These are phyloP conservation scores for Sebastes vulpes DNA, from an alignment of 2,797 vertebrate species.

Conservation along the genomic window DNA sequence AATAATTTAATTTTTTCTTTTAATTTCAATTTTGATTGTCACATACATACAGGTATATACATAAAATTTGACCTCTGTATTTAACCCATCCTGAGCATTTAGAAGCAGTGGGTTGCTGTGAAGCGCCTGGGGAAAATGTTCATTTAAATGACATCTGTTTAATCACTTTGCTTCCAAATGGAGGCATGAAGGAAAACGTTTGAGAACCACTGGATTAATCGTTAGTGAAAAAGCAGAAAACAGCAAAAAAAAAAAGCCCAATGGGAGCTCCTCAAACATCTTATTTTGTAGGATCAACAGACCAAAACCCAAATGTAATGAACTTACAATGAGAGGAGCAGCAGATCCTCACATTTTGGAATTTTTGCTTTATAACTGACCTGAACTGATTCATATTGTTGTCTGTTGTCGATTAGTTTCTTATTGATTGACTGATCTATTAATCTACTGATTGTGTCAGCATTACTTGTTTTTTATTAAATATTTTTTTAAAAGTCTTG, in stretches of 20 bases:
- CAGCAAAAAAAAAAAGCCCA: background rate
- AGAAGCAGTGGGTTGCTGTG: background rate
- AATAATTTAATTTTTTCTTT: accelerated
- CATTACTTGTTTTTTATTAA: background rate
- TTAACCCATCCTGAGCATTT: background rate
- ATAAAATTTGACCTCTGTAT: background rate
- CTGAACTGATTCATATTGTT: background rate
- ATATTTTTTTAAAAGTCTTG: background rate
- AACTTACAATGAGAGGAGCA: background rate
- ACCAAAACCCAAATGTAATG: background rate
- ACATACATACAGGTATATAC: background rate
- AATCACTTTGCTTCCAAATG: background rate
- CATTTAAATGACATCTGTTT: background rate
- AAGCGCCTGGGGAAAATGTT: background rate
- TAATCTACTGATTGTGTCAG: background rate
- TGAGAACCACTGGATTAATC: background rate
- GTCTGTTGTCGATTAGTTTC: background rate
- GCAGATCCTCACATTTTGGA: background rate
- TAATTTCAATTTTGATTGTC: background rate
- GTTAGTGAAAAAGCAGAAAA: background rate
- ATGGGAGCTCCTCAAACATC: background rate
- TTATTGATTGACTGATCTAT: background rate
- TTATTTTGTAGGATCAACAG: background rate
- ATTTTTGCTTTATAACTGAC: background rate
- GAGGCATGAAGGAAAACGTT: background rate